A percentile compares a stretch with the other conserved stretches of the same genome.
These are phyloP conservation scores for Accipiter virgatus DNA, from an alignment of 2,113 vertebrate species.

Conservation along the genomic window DNA sequence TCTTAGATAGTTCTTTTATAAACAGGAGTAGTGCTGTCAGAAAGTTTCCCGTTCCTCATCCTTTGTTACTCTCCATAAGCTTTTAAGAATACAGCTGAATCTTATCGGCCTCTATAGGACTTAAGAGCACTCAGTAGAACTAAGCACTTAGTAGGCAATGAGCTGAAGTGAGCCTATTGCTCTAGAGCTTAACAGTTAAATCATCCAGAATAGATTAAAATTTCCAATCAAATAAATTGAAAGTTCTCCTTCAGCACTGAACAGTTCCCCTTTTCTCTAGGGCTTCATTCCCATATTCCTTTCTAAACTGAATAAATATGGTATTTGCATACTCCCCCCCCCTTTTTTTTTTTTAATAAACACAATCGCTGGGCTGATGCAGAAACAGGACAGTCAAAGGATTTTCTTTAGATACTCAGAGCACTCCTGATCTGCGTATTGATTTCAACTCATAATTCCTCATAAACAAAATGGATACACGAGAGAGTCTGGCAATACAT, in stretches of 20 bases:
- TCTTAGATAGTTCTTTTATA: background rate
- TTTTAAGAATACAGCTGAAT: background rate
- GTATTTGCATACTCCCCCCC: background rate
- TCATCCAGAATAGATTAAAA: background rate
- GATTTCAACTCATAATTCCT: background rate
- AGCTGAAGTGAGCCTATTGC: background rate
- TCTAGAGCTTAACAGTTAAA: background rate
- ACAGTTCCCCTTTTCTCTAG: background rate
- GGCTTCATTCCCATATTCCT: background rate
- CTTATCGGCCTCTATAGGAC: background rate
- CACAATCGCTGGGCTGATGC: background rate
- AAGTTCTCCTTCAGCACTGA: conserved; percentile 8
- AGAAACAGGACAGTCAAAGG: background rate
- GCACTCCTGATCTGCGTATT: background rate
- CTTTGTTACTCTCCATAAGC: background rate
- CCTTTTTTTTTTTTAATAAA: background rate
- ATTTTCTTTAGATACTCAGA: background rate
- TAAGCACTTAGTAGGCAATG: background rate
- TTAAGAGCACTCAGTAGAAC: background rate
- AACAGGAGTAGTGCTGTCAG: background rate
- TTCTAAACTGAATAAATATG: background rate
- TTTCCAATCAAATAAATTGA: background rate
- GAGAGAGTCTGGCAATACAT: background rate
- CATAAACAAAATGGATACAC: background rate
- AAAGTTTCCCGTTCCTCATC: background rate